Evolutionary conservation across 2,113 vertebrate genomes (phyloP).

Genomic region (Myanophis thanlyinensis): DNA sequence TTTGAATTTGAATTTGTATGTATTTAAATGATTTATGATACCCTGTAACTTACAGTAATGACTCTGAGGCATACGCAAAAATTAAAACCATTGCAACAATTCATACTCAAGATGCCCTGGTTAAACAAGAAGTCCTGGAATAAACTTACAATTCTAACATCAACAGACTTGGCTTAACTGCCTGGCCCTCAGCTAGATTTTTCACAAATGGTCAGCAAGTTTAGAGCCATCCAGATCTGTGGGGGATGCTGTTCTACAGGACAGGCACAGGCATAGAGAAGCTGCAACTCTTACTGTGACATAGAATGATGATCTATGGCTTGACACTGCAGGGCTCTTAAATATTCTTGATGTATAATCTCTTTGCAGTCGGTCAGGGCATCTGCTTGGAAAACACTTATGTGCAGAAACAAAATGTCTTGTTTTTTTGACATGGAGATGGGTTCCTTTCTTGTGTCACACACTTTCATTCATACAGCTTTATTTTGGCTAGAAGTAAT

Average conservation of each 20-base stretch:
- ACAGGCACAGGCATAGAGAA: background rate
- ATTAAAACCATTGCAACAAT: background rate
- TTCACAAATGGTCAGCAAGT: background rate
- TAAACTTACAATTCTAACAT: background rate
- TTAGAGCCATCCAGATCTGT: background rate
- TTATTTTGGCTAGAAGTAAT: background rate
- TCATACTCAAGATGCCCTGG: background rate
- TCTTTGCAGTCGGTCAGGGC: background rate
- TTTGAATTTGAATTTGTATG: too few species aligned
- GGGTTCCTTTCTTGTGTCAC: background rate
- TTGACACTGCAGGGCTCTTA: background rate
- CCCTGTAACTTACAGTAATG: background rate
- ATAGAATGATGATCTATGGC: background rate
- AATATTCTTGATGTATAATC: background rate
- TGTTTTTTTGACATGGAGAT: background rate
- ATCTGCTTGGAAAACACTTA: background rate
- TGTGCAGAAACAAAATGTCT: background rate
- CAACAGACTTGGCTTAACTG: background rate
- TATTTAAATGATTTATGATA: background rate
- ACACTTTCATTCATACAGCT: background rate
- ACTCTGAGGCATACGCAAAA: background rate
- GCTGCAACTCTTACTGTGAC: background rate
- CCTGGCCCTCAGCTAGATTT: background rate
- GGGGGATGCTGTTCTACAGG: background rate
- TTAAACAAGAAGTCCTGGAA: background rate